Percentiles rank a stretch among this genome's conserved stretches.
phyloP scores from a whole-genome alignment of 2,888 invertebrate species.

The Sarcophaga rosellei region DNA sequence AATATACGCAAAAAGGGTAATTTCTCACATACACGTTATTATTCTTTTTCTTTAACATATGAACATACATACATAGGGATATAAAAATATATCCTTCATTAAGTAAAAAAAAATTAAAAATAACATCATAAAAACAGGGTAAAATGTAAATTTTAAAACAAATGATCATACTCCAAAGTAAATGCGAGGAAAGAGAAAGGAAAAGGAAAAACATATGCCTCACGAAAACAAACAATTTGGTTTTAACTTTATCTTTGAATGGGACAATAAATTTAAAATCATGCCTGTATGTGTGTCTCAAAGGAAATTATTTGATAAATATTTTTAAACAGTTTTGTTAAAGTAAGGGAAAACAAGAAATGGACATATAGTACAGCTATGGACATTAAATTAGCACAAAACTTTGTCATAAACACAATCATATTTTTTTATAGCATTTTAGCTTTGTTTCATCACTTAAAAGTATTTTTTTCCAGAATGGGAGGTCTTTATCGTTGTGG shows the following conservation, averaged over 20 bases:
- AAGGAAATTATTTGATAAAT: constrained; percentile 24
- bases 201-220: constrained; percentile 40
- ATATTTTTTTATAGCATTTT: too few species aligned
- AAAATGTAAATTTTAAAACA: constrained; percentile 48
- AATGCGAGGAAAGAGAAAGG: background rate
- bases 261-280: constrained; percentile 26
- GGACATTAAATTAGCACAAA: too few species aligned
- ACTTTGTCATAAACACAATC: too few species aligned
- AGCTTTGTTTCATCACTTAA: too few species aligned
- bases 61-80: background rate
- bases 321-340: constrained; percentile 30
- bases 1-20: constrained; percentile 28
- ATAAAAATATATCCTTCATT: constrained; percentile 1
- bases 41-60: background rate
- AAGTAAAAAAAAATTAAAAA: background rate
- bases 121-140: constrained; percentile 39
- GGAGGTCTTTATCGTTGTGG: too few species aligned
- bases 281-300: background rate
- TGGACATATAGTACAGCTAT: too few species aligned
- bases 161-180: background rate
- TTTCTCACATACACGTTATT: background rate
- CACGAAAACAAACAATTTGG: constrained; percentile 36
- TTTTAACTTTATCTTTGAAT: constrained; percentile 8
- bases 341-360: constrained; percentile 21
- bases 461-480: too few species aligned